A percentile compares a stretch with the other conserved stretches of the same genome.
phyloP scores from a whole-genome alignment of 2,797 vertebrate species.

The Phyllotis vaccarum region DNA sequence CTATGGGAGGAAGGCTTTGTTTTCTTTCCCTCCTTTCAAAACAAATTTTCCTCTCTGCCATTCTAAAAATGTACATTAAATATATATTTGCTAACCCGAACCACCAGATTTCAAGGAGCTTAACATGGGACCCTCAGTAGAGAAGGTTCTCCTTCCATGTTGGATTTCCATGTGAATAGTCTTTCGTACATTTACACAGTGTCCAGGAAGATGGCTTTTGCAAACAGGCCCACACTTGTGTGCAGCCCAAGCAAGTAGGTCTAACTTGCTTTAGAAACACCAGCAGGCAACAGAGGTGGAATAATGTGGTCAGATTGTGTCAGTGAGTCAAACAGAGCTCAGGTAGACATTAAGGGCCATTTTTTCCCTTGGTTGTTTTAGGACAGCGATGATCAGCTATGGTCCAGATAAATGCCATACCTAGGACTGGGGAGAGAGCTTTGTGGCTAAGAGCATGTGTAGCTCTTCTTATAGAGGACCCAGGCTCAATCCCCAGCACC shows the following conservation, averaged over 20 bases:
- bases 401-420: background rate
- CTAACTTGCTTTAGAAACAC: background rate
- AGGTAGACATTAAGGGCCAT: background rate
- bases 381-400: background rate
- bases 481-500: background rate
- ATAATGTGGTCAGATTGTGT: background rate
- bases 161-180: background rate
- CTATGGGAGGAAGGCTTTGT: slow-evolving; percentile 59
- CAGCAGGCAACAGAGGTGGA: background rate
- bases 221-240: background rate
- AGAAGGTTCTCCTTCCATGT: rapidly evolving
- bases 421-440: too few relatives aligned
- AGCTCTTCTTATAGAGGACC: background rate
- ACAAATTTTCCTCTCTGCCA: slow-evolving; percentile 41
- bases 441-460: background rate
- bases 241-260: background rate
- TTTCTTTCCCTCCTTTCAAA: slow-evolving; percentile 72
- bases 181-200: background rate
- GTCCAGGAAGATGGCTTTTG: background rate
- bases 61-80: slow-evolving; percentile 47
- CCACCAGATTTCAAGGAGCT: background rate
- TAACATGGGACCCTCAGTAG: background rate
- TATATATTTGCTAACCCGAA: slow-evolving; percentile 19
- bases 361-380: background rate
- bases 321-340: background rate